Percentiles rank a stretch among this genome's conserved stretches.
phyloP scores from a whole-genome alignment of 2,113 vertebrate genomes.

The Raja brachyura region DNA sequence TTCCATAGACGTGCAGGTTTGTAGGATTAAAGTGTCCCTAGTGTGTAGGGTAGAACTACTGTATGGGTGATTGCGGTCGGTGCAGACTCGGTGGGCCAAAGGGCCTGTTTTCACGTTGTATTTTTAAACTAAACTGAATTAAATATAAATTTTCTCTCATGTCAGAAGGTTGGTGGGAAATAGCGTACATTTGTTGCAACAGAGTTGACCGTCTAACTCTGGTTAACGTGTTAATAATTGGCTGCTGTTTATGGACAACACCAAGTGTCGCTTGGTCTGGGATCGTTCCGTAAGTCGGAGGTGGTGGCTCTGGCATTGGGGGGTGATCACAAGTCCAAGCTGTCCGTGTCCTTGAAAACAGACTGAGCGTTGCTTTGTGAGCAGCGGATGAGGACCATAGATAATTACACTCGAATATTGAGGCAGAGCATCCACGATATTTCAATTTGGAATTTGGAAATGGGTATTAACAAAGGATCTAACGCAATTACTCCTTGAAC shows the following conservation, averaged over 20 bases:
- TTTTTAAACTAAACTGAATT: too few relatives aligned
- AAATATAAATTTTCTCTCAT: not conserved
- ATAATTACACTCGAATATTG: not conserved
- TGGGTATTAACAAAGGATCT: not conserved
- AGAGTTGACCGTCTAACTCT: not conserved
- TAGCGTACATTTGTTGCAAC: not conserved
- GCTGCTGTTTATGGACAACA: not conserved
- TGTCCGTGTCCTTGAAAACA: not conserved
- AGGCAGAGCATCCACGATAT: not conserved
- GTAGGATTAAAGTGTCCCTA: too few relatives aligned
- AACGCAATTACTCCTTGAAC: too few relatives aligned
- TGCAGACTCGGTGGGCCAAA: too few relatives aligned
- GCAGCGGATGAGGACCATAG: not conserved
- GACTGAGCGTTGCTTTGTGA: not conserved
- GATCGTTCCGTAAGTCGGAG: not conserved
- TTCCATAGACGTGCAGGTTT: too few relatives aligned
- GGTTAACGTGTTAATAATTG: not conserved
- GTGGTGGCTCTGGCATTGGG: not conserved
- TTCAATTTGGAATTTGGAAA: not conserved
- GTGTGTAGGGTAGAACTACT: too few relatives aligned
- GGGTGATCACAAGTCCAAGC: not conserved
- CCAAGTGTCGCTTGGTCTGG: not conserved
- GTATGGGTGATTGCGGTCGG: too few relatives aligned
- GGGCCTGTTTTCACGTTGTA: too few relatives aligned
- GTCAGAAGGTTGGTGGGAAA: not conserved